Conservation (phyloP, 2,113 vertebrate species). For the Myiozetetes cayanensis region DNA sequence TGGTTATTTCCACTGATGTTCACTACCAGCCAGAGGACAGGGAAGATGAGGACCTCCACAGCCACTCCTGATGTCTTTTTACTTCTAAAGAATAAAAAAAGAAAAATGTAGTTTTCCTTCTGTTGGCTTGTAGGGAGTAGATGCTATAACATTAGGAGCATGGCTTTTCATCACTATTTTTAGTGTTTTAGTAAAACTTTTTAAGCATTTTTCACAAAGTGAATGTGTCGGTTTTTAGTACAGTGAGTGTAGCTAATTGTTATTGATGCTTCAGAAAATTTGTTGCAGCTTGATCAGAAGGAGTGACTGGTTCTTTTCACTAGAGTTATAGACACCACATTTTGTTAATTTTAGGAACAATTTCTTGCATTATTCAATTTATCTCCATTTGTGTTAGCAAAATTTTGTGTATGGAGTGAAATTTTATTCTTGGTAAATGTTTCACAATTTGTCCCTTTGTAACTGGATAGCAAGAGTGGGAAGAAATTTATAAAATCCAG, state of each 20-base stretch:
- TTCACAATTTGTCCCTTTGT: not conserved
- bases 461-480: not conserved
- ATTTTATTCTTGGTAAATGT: not conserved
- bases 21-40: slow-evolving; percentile 15
- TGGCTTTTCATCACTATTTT: not conserved
- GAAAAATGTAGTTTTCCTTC: not conserved
- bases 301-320: not conserved
- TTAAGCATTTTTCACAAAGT: not conserved
- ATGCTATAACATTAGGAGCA: not conserved
- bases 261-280: not conserved
- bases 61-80: not conserved
- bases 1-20: slow-evolving; percentile 69
- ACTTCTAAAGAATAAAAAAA: not conserved
- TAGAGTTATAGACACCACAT: not conserved
- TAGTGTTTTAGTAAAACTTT: not conserved
- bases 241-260: not conserved
- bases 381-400: not conserved
- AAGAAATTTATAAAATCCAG: not conserved
- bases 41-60: slow-evolving; percentile 16
- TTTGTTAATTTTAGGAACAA: not conserved
- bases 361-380: not conserved
- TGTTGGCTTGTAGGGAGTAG: not conserved
- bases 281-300: not conserved
- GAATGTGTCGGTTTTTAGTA: not conserved
- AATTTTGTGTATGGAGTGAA: not conserved